Base-by-base conservation (phyloP, 2,888 invertebrate species). In the Protula sp. region DNA sequence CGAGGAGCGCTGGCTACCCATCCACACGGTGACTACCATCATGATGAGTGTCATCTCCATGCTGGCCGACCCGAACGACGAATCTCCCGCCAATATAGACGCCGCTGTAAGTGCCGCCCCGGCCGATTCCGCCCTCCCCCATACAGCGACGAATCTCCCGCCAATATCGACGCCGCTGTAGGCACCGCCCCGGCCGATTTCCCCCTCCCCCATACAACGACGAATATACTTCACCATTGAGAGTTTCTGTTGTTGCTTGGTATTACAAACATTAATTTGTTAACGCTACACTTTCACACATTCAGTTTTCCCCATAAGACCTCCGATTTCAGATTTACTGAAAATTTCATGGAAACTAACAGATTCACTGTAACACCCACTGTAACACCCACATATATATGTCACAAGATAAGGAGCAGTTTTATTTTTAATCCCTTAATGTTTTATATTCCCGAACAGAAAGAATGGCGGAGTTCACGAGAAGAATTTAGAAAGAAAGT, bases 21-120 rank as follows among this genome's bases (percentile, higher is more conserved):
- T 98, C 67, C 98, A 98, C 84, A 97, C 98, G 70, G 98, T 95
- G 75, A 95, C 97, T 86, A 97, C 97, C 70, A 98, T 98, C 82
- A 87, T 98, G 83, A 92, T 95, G 85, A 95, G 94, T 82, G 98
- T 98, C 81, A 98, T 98, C 84, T 97, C 97, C 80, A 95, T 98
- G 97, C 86, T 98, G 81, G 94, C 97, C 70, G 97, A 98, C 85
- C 98, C 98, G 66, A 98, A 98, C 82, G 97, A 95, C 82, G 97
- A 98, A 85, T 95, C 94, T 82, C 97, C 97, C 70, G 98, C 98
- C 77, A 98, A 98, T 85, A 95, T 98, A 75, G 98, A 98, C 87
- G 97, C 98, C 81, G 97, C 97, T 79, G 93, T 94, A 84, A 87
- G 90, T 61, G 24, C 19, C 14, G 4, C 54, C 3, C n/a, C n/a